These are phyloP conservation scores for Synchiropus splendidus DNA, from an alignment of 2,113 vertebrate species.

Conservation along the genomic window DNA sequence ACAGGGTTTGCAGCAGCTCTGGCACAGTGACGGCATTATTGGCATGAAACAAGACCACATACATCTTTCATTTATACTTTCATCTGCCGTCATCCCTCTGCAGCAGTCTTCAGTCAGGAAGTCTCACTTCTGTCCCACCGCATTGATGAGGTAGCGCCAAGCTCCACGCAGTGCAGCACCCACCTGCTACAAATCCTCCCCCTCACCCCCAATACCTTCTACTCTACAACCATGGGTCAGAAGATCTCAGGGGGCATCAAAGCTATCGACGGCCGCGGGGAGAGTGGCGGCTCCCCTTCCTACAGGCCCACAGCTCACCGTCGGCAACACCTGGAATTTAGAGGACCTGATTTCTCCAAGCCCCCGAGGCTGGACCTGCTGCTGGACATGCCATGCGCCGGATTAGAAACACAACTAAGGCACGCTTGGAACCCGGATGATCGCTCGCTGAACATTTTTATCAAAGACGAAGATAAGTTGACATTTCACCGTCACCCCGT, in stretches of 20 bases:
- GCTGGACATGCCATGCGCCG: slow-evolving; percentile 85
- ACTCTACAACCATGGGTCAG: slow-evolving; percentile 81
- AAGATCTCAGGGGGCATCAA: slow-evolving; percentile 96
- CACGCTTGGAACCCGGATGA: slow-evolving; percentile 95
- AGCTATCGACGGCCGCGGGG: slow-evolving; percentile 82
- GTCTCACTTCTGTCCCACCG: slow-evolving; percentile 27
- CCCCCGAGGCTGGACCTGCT: slow-evolving; percentile 86
- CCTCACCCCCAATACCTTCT: not conserved
- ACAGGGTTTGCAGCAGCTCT: slow-evolving; percentile 26
- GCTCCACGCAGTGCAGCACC: slow-evolving; percentile 44
- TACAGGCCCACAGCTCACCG: slow-evolving; percentile 66
- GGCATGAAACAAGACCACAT: slow-evolving; percentile 44
- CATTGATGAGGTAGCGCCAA: slow-evolving; percentile 84
- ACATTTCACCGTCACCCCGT: slow-evolving; percentile 95
- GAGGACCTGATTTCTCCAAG: slow-evolving; percentile 80
- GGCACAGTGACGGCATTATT: slow-evolving; percentile 28
- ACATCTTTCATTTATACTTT: slow-evolving; percentile 22
- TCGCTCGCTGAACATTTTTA: slow-evolving; percentile 93
- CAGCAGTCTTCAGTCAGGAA: slow-evolving; percentile 13
- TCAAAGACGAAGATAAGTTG: slow-evolving; percentile 91
- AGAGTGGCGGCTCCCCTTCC: slow-evolving; percentile 68
- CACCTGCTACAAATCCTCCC: slow-evolving; percentile 24
- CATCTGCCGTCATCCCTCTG: slow-evolving; percentile 30
- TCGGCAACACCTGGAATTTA: slow-evolving; percentile 76
- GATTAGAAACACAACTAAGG: slow-evolving; percentile 74